Evolutionary conservation across 2,888 invertebrate genomes (phyloP).

Genomic region (Leptopterna dolabrata): DNA sequence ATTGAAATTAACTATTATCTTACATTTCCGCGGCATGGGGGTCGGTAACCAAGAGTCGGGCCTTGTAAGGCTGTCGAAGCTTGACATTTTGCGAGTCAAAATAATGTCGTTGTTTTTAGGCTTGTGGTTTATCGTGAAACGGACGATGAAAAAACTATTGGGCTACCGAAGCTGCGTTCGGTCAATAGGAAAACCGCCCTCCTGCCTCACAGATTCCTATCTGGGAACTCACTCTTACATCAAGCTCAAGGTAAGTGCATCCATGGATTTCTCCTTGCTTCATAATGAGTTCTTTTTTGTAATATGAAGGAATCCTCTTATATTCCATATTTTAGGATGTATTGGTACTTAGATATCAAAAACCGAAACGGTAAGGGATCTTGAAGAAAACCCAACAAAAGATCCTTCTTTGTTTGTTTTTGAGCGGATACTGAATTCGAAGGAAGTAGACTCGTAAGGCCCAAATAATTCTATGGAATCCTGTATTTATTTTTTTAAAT

Average conservation of each 20-base stretch:
- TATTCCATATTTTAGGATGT: no score
- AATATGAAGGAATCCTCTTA: no score
- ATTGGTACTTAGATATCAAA: no score
- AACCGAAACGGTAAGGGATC: no score
- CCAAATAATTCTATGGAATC: no score
- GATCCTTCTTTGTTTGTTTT: no score
- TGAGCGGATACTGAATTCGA: no score
- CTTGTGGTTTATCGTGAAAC: conserved; percentile 69
- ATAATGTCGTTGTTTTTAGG: conserved; percentile 70
- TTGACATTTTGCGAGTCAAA: conserved; percentile 69
- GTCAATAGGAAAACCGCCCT: conserved; percentile 71
- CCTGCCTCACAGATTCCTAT: conserved; percentile 72
- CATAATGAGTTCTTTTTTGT: no score
- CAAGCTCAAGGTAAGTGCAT: conserved; percentile 71
- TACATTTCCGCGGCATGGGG: not conserved
- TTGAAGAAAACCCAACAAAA: no score
- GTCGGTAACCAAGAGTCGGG: not conserved
- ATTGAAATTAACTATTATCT: no score
- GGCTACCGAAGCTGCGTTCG: conserved; percentile 60
- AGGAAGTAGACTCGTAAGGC: no score
- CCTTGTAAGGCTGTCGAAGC: conserved; percentile 69
- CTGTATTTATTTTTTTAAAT: no score
- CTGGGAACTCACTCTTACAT: conserved; percentile 75
- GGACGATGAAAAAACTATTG: conserved; percentile 68
- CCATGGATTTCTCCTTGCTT: not conserved